Conservation (phyloP, 1,140 invertebrate genomes). For the Oedothorax gibbosus region DNA sequence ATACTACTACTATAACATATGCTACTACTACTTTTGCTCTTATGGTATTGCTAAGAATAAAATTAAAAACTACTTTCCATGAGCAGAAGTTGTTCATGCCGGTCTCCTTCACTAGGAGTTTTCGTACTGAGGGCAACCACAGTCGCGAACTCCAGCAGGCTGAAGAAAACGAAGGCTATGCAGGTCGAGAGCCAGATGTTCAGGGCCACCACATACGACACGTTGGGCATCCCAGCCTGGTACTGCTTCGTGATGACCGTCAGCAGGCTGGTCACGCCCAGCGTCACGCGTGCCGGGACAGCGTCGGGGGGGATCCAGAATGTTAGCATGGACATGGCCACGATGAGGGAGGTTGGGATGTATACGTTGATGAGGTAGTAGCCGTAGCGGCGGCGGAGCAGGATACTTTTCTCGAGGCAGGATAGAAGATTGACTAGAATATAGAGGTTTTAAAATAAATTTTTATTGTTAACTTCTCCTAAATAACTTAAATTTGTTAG, state of each 20-base stretch:
- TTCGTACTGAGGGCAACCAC: conserved; percentile 39
- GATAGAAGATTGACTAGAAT: not conserved
- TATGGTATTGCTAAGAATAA: too few species aligned
- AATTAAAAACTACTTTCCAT: too few species aligned
- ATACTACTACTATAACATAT: too few species aligned
- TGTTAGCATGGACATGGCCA: conserved; percentile 67
- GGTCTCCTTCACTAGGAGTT: not conserved
- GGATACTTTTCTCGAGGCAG: conserved; percentile 19
- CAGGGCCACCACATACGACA: conserved; percentile 74
- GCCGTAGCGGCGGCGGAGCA: conserved; percentile 62
- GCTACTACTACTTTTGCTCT: too few species aligned
- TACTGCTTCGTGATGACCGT: conserved; percentile 59
- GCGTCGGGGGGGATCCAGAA: conserved; percentile 67
- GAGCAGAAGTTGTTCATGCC: too few species aligned
- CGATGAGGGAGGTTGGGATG: conserved; percentile 66
- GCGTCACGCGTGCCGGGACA: conserved; percentile 65
- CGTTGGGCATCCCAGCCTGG: conserved; percentile 39
- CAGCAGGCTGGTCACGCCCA: conserved; percentile 51
- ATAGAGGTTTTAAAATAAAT: too few species aligned
- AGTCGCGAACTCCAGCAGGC: conserved; percentile 75
- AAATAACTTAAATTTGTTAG: too few species aligned
- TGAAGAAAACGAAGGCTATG: conserved; percentile 86
- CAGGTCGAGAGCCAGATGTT: conserved; percentile 91
- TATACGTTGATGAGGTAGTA: conserved; percentile 67
- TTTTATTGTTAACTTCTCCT: too few species aligned